Evolutionary conservation across 2,888 invertebrate genomes (phyloP).

Genomic region (Dolichomitus sp.): DNA sequence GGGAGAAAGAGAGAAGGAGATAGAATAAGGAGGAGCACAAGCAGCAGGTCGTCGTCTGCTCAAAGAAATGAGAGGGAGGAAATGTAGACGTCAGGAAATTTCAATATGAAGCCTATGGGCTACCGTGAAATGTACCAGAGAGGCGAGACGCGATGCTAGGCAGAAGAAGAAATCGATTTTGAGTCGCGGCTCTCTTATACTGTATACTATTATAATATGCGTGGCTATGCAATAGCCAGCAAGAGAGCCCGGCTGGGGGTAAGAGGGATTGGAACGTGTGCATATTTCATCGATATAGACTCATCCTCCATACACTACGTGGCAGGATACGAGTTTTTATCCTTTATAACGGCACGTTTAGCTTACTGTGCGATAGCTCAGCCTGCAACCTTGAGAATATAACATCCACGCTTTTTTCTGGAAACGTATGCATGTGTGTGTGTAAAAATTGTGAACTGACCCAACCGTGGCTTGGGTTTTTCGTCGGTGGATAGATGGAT

Average conservation of each 20-base stretch:
- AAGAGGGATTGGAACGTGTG: conserved; percentile 27
- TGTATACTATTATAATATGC: conserved; percentile 32
- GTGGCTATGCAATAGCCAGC: conserved; percentile 16
- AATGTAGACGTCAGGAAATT: conserved; percentile 63
- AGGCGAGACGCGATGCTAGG: neutral
- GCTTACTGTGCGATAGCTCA: conserved; percentile 51
- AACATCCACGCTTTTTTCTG: conserved; percentile 21
- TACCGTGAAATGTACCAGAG: conserved; percentile 15
- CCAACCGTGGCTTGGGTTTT: no score
- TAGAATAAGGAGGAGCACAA: conserved; percentile 26
- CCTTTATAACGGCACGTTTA: conserved; percentile 54
- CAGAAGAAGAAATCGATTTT: conserved; percentile 22
- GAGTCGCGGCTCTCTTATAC: conserved; percentile 9
- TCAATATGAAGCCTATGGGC: conserved; percentile 59
- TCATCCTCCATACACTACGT: conserved; percentile 17
- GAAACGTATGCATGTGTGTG: conserved; percentile 6
- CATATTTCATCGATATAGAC: conserved; percentile 54
- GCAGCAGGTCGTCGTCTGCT: conserved; percentile 54
- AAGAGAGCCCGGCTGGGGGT: neutral
- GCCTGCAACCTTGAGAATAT: conserved; percentile 16
- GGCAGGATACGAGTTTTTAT: conserved; percentile 24
- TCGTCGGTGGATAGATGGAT: no score
- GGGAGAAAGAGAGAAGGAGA: neutral
- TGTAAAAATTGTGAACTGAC: neutral
- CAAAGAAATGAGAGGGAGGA: conserved; percentile 33